Conservation (phyloP, 2,113 vertebrate genomes). For the Pomatostomus ruficeps region DNA sequence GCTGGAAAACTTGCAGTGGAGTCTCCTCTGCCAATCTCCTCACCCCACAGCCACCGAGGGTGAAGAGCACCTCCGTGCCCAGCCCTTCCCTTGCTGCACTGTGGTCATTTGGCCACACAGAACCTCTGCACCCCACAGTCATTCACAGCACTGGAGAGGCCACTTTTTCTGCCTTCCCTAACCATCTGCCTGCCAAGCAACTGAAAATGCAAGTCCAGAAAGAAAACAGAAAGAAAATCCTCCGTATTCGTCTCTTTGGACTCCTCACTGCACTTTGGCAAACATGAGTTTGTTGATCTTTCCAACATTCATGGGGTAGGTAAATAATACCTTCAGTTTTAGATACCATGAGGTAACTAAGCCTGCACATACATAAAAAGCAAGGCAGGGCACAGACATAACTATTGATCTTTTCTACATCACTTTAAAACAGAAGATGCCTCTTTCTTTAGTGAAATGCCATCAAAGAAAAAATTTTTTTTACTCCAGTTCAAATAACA, state of each 20-base stretch:
- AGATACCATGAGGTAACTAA: background rate
- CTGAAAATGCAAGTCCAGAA: background rate
- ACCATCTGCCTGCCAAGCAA: background rate
- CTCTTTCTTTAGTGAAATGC: background rate
- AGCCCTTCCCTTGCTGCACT: background rate
- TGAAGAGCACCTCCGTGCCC: background rate
- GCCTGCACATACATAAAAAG: background rate
- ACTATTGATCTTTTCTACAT: background rate
- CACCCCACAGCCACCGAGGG: fast-evolving
- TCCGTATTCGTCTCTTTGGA: background rate
- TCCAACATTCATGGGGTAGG: background rate
- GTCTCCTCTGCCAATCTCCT: background rate
- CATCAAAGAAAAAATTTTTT: background rate
- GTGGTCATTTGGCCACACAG: background rate
- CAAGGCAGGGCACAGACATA: background rate
- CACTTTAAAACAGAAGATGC: background rate
- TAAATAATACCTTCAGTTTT: background rate
- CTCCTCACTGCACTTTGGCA: background rate
- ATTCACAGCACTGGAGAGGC: background rate
- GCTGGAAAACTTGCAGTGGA: background rate
- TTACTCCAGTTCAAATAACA: background rate
- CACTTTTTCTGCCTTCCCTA: background rate
- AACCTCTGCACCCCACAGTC: background rate
- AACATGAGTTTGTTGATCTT: background rate
- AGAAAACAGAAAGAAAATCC: background rate